These are phyloP conservation scores for Muscina levida DNA, from an alignment of 2,888 invertebrate genomes.

Conservation along the genomic window DNA sequence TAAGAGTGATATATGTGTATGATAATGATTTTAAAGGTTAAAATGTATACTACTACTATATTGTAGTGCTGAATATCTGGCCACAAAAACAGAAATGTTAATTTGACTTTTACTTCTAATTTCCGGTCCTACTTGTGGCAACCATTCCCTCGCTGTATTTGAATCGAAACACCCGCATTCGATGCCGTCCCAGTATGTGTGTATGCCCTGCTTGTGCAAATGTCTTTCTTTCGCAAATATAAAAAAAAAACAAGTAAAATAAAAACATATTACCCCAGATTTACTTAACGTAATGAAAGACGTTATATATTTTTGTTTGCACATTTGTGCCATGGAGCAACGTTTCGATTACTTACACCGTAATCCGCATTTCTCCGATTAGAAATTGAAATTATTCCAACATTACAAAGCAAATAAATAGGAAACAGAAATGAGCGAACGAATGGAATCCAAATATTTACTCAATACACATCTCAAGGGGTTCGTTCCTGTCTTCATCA, in stretches of 20 bases:
- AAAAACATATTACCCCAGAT: constrained; percentile 35
- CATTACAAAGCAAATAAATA: constrained; percentile 16
- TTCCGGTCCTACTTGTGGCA: neutral
- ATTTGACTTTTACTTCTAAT: no score
- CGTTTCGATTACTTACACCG: constrained; percentile 29
- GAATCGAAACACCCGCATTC: neutral
- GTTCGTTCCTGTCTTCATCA: constrained; percentile 19
- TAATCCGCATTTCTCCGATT: constrained; percentile 38
- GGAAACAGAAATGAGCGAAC: neutral
- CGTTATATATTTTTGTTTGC: neutral
- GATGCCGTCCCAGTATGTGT: no score
- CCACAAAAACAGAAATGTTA: no score
- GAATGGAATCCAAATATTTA: constrained; percentile 20
- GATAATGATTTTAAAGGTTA: no score
- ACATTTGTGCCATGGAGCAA: neutral
- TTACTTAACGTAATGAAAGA: constrained; percentile 55
- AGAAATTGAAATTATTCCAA: constrained; percentile 47
- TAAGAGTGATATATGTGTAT: no score
- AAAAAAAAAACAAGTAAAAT: constrained; percentile 32
- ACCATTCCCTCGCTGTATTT: neutral
- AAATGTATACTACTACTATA: no score
- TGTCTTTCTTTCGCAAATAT: constrained; percentile 4
- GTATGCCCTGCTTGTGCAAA: constrained; percentile 4
- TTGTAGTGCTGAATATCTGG: no score
- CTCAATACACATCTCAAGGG: constrained; percentile 27